Percentiles rank a stretch among this genome's conserved stretches.
Conservation (phyloP, 2,888 invertebrate species). For the Melitaea athalia region DNA sequence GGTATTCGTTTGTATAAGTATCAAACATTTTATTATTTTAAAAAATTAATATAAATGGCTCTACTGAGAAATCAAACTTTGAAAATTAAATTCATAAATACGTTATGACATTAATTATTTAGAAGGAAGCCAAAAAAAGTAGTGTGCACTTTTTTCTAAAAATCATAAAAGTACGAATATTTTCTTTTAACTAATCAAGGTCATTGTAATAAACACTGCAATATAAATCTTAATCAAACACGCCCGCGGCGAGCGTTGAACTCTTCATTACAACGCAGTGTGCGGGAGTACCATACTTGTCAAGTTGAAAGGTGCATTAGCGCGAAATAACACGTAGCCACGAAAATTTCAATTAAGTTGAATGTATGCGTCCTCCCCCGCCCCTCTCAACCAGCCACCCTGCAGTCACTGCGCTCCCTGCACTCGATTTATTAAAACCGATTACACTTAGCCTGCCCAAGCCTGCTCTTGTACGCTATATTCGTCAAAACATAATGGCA, state of each 20-base stretch:
- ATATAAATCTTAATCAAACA: slow-evolving; percentile 50
- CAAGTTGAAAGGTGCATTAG: slow-evolving; percentile 71
- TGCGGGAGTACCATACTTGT: slow-evolving; percentile 50
- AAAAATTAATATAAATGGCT: no score
- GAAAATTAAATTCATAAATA: no score
- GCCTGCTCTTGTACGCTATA: slow-evolving; percentile 15
- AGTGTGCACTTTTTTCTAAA: not conserved
- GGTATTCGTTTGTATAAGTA: no score
- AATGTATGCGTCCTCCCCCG: slow-evolving; percentile 64
- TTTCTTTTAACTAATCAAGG: slow-evolving; percentile 16
- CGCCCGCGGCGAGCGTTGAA: slow-evolving; percentile 52
- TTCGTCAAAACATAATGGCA: slow-evolving; percentile 17
- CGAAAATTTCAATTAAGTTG: slow-evolving; percentile 77
- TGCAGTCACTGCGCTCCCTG: slow-evolving; percentile 36
- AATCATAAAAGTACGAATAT: slow-evolving; percentile 2
- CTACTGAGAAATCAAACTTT: no score
- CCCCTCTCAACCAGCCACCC: slow-evolving; percentile 37
- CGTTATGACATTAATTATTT: not conserved
- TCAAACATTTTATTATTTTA: no score
- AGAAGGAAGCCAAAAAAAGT: not conserved
- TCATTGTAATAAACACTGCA: slow-evolving; percentile 36
- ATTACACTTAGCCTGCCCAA: slow-evolving; percentile 55
- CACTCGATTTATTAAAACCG: slow-evolving; percentile 66
- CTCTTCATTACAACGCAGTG: slow-evolving; percentile 49
- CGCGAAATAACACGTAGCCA: slow-evolving; percentile 71